Conservation (phyloP, 2,113 vertebrate species). For the Nyctibius bracteatus region DNA sequence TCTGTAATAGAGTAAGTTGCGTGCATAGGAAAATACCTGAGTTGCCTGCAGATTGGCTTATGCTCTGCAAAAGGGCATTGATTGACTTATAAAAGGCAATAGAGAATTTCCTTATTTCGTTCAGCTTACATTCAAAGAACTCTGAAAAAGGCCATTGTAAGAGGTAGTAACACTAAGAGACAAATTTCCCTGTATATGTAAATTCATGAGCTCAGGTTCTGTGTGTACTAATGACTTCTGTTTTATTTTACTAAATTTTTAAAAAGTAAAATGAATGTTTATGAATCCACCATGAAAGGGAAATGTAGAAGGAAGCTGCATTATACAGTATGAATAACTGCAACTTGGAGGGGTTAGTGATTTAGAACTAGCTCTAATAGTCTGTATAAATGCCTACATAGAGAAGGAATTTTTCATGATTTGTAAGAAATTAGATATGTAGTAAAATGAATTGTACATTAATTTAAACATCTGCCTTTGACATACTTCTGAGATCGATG, state of each 20-base stretch:
- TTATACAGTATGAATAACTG: slow-evolving; percentile 35
- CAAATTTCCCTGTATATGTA: neutral
- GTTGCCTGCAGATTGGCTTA: neutral
- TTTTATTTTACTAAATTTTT: slow-evolving; percentile 21
- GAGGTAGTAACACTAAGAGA: neutral
- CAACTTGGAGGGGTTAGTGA: slow-evolving; percentile 26
- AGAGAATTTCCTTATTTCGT: neutral
- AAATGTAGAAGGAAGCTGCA: neutral
- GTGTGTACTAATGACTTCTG: neutral
- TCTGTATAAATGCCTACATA: slow-evolving; percentile 43
- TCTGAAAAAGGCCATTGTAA: neutral
- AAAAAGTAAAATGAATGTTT: slow-evolving; percentile 3
- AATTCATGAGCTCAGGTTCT: neutral
- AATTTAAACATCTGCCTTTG: slow-evolving; percentile 53
- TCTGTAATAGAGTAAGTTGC: neutral
- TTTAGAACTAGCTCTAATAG: slow-evolving; percentile 58
- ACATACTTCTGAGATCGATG: neutral
- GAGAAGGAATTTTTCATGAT: slow-evolving; percentile 39
- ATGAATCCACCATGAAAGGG: neutral
- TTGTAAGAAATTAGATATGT: slow-evolving; percentile 48
- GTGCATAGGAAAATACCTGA: neutral
- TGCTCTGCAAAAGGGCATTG: neutral
- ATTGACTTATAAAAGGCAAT: neutral
- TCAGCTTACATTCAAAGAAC: neutral
- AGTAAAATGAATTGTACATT: slow-evolving; percentile 49